Conservation (phyloP, 2,797 vertebrate species). For the Thaleichthys pacificus region DNA sequence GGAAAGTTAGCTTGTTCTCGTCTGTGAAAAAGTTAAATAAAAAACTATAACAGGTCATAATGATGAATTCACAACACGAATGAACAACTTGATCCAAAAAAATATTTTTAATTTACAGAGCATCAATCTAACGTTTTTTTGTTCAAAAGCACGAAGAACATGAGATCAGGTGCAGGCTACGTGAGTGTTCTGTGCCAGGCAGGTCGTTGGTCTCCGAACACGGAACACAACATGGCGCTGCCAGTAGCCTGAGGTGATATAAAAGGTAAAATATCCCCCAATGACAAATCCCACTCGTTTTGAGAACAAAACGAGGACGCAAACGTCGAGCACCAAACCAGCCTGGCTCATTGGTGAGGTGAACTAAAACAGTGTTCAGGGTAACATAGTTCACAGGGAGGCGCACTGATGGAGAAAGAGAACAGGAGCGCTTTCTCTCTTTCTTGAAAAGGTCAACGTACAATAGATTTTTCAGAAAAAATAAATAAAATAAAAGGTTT, state of each 20-base stretch:
- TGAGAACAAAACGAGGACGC: too few species aligned
- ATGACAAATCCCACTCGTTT: background rate
- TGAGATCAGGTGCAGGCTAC: background rate
- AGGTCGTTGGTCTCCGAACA: background rate
- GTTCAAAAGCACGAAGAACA: background rate
- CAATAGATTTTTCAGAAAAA: too few species aligned
- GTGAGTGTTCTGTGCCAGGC: background rate
- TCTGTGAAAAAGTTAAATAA: too few species aligned
- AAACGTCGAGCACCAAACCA: background rate
- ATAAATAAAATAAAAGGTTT: background rate
- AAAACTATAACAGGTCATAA: too few species aligned
- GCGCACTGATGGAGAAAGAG: background rate
- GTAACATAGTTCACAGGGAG: background rate
- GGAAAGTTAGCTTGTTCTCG: too few species aligned
- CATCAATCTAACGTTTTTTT: background rate
- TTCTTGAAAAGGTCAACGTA: too few species aligned
- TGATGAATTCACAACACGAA: background rate
- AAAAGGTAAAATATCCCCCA: background rate
- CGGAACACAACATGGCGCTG: background rate
- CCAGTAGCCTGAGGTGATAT: background rate
- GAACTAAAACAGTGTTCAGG: background rate
- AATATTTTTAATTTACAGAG: background rate
- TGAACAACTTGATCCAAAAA: background rate
- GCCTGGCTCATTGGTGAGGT: background rate
- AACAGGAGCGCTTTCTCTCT: background rate